Base-by-base conservation (phyloP, 2,888 invertebrate genomes). In the Syrphus vitripennis region DNA sequence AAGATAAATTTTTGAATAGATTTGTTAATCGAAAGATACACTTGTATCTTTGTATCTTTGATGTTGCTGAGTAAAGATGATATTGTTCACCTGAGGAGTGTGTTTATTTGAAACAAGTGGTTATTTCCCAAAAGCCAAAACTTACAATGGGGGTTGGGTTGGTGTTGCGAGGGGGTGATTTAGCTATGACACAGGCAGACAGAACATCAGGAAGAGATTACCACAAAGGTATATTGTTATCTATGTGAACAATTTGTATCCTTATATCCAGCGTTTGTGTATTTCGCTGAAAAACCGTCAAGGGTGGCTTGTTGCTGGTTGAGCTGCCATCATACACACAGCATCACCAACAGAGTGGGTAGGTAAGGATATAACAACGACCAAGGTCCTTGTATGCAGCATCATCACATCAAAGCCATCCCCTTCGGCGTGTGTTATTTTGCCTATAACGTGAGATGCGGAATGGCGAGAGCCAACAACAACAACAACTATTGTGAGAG, bases 31-130 rank as follows among this genome's bases (percentile, higher is more conserved):
- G 84, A 84, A 84, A 81, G 50, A 55, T 63, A 55, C 55, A 24
- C 65, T 40, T 42, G 31, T 53, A 31, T 53, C 45, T 72, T 40
- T 53, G 70, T 61, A 59, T 42, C 29, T 65, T 65, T 45, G 26
- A 53, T 26, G 34, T 34, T 77, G 12, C 14, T 50, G 50, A 14
- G 12, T 34, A 34, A 9, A 45, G 9, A 7, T 45, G n/a, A 21
- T 50, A 14, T 61, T 76, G 69, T 74, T 82, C 86, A 86, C 86
- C 86, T 86, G 86, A 86, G 82, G 74, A 86, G 86, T 86, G 82
- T 82, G 82, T 86, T 86, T 86, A 86, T 86, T 86, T 65, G 86
- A 74, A 86, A 86, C 86, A 86, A 86, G 86, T 86, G 86, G 86
- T 86, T 86, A 82, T 82, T 86, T 59, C 63, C 65, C 40, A 21